A percentile compares a stretch with the other conserved stretches of the same genome.
These are phyloP conservation scores for Morpho deidamia DNA, from an alignment of 2,888 invertebrate species.

Conservation along the genomic window DNA sequence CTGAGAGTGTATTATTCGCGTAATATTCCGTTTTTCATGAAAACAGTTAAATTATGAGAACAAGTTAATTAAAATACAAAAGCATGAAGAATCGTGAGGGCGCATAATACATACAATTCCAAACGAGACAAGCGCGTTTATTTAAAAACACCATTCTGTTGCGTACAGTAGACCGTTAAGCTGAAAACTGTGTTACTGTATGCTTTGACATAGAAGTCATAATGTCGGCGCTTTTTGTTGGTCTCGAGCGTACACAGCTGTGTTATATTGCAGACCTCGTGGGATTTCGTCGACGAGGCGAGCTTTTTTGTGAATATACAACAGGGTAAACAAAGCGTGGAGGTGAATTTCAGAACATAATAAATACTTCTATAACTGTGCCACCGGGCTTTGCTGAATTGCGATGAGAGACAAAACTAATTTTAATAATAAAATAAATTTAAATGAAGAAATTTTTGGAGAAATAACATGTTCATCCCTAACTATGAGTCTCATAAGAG, in stretches of 20 bases:
- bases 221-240: conserved; percentile 2
- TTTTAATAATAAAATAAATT: neutral
- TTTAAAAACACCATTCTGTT: conserved; percentile 4
- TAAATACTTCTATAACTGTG: neutral
- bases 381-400: too few relatives aligned
- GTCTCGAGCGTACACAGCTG: conserved; percentile 2
- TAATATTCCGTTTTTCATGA: neutral
- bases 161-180: neutral
- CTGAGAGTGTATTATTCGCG: neutral
- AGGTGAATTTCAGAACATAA: neutral
- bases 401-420: too few relatives aligned
- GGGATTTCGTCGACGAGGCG: conserved; percentile 3
- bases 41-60: neutral
- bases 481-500: too few relatives aligned
- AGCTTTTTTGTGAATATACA: conserved; percentile 8
- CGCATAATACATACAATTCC: conserved; percentile 2
- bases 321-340: neutral
- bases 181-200: neutral
- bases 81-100: neutral
- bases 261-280: conserved; percentile 5
- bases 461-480: too few relatives aligned
- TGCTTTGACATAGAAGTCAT: conserved; percentile 5
- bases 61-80: neutral
- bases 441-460: too few relatives aligned
- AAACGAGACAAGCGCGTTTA: too few relatives aligned